Evolutionary conservation across 2,113 vertebrate genomes (phyloP).

Genomic region (Okapia johnstoni): DNA sequence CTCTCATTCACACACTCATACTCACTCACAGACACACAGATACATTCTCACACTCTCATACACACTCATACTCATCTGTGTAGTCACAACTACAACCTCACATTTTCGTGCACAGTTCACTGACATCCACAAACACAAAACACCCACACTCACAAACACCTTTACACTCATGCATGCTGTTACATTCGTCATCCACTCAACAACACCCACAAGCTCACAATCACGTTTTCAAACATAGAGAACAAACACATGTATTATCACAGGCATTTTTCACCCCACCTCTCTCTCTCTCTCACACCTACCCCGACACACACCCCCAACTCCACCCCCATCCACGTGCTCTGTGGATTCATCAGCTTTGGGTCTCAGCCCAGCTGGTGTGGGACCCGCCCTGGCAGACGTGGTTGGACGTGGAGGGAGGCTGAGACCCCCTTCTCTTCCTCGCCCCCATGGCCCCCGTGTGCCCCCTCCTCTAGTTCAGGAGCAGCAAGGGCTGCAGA

Average conservation of each 20-base stretch:
- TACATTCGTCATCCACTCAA: neutral
- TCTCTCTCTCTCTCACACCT: neutral
- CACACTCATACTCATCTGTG: neutral
- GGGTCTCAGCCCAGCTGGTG: neutral
- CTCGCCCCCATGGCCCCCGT: accelerated
- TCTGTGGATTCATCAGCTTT: neutral
- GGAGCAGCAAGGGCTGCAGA: neutral
- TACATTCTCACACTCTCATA: neutral
- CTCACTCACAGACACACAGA: neutral
- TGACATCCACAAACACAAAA: neutral
- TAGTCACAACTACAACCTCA: neutral
- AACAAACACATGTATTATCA: neutral
- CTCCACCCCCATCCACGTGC: neutral
- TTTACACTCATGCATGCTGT: neutral
- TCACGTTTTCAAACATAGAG: neutral
- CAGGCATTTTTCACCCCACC: neutral
- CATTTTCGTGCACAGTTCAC: neutral
- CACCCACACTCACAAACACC: neutral
- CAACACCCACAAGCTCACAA: neutral
- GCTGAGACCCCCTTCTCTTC: neutral
- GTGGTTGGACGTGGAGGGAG: accelerated
- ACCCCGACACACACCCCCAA: accelerated
- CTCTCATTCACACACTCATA: neutral
- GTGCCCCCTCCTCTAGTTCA: accelerated
- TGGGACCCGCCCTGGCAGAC: neutral